Conservation (phyloP, 2,113 vertebrate genomes). For the Murina feae region DNA sequence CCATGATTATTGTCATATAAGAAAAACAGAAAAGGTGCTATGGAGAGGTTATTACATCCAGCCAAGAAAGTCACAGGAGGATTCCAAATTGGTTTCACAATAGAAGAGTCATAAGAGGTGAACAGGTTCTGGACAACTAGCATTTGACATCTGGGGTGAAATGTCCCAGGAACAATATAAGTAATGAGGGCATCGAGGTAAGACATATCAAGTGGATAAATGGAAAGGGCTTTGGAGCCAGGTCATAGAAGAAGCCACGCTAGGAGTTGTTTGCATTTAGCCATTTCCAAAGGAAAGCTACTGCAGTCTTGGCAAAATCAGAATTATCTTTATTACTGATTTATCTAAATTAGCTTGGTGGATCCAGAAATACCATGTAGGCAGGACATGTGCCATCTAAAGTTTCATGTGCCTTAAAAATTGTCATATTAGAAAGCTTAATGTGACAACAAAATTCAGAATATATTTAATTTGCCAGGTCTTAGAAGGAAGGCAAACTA, state of each 20-base stretch:
- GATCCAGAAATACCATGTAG: background rate
- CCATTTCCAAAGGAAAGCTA: background rate
- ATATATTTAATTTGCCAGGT: background rate
- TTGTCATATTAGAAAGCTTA: background rate
- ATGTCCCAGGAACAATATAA: background rate
- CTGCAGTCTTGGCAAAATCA: background rate
- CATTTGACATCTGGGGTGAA: background rate
- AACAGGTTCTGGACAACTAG: background rate
- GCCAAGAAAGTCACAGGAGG: background rate
- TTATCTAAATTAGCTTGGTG: background rate
- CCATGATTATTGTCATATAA: background rate
- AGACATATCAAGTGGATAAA: background rate
- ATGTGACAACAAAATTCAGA: background rate
- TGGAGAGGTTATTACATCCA: background rate
- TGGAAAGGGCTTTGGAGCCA: background rate
- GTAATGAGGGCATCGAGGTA: background rate
- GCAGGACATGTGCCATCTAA: background rate
- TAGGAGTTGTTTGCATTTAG: background rate
- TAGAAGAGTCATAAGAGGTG: background rate
- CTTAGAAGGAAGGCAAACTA: background rate
- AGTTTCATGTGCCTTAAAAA: background rate
- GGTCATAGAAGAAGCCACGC: background rate
- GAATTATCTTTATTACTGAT: background rate
- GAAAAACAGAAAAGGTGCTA: background rate
- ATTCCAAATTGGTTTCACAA: background rate